Conservation (phyloP, 2,113 vertebrate species). For the Dromiciops gliroides region DNA sequence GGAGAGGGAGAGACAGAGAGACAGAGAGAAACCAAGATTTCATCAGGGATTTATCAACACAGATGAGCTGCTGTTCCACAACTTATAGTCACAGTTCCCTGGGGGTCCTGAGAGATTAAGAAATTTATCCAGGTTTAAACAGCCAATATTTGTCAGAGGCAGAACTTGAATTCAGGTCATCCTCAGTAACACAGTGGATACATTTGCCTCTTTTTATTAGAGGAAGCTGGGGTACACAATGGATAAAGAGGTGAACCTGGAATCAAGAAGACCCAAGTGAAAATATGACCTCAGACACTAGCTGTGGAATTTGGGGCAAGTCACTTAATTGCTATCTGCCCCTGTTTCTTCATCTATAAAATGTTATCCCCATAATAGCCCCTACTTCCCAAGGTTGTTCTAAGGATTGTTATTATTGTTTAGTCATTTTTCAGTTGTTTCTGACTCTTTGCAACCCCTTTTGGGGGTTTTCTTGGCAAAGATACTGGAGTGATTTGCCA, state of each 20-base stretch:
- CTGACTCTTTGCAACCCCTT: neutral
- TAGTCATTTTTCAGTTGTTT: neutral
- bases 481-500: neutral
- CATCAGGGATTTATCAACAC: neutral
- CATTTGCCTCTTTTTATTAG: neutral
- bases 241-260: neutral
- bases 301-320: neutral
- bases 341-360: too few relatives aligned
- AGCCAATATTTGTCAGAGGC: neutral
- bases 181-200: neutral
- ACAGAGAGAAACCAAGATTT: neutral
- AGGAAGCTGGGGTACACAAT: neutral
- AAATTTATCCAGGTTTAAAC: neutral
- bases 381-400: neutral
- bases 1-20: neutral
- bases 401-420: neutral
- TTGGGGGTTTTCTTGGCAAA: neutral
- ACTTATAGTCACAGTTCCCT: neutral
- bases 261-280: neutral
- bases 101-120: neutral
- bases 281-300: neutral
- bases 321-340: too few relatives aligned
- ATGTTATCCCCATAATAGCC: neutral
- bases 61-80: neutral
- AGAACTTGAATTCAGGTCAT: neutral